phyloP scores from a whole-genome alignment of 53 echinoderm and acorn worm genomes.

The Holothuria scabra region DNA sequence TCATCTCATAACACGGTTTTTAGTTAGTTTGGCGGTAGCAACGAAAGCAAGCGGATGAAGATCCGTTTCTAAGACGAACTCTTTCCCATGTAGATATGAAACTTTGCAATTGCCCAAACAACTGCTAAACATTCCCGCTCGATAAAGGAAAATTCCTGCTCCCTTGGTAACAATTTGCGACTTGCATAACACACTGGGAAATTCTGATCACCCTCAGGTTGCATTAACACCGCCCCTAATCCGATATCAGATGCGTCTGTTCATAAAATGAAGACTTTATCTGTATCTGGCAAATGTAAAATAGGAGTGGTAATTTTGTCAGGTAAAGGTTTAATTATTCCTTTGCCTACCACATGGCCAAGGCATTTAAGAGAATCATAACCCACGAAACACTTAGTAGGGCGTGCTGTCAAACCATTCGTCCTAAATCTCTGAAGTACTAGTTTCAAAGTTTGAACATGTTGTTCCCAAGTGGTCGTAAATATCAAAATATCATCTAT shows the following conservation, averaged over 20 bases:
- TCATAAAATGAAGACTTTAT: constrained; percentile 37
- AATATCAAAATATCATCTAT: constrained; percentile 65
- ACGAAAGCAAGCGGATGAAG: constrained; percentile 26
- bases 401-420: constrained; percentile 59
- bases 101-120: constrained; percentile 53
- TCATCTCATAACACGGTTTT: constrained; percentile 35
- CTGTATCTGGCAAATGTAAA: constrained; percentile 31
- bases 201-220: constrained; percentile 7
- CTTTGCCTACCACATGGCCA: constrained; percentile 57
- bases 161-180: constrained; percentile 34
- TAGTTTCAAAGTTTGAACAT: constrained; percentile 15
- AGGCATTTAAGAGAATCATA: constrained; percentile 53
- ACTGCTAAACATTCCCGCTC: constrained; percentile 61
- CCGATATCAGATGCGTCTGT: constrained; percentile 44
- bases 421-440: constrained; percentile 48
- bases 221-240: constrained; percentile 50
- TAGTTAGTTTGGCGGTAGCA: background rate
- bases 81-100: constrained; percentile 44
- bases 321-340: constrained; percentile 34
- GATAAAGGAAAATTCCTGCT: constrained; percentile 46
- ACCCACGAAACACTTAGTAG: constrained; percentile 60
- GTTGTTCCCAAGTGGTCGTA: constrained; percentile 62
- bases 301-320: constrained; percentile 30
- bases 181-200: constrained; percentile 38
- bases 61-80: constrained; percentile 44